These are phyloP conservation scores for Urophycis tenuis DNA, from an alignment of 2,797 vertebrate species.

Conservation along the genomic window DNA sequence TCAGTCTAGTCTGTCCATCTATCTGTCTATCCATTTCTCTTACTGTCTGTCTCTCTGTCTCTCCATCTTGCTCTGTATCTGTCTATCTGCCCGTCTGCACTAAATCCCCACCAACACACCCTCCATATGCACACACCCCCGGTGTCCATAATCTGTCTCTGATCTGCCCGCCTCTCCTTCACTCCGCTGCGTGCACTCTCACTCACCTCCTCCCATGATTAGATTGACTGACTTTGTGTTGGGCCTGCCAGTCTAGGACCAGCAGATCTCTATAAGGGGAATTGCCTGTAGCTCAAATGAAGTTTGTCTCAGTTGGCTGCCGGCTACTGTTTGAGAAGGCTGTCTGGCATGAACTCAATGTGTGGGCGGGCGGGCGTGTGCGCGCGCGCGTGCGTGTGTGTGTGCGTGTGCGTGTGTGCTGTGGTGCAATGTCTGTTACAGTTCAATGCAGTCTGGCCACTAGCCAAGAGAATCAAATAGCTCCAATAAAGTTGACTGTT, in stretches of 20 bases:
- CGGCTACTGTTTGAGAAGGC: conserved; percentile 41
- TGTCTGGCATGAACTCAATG: neutral
- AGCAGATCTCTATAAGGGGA: conserved; percentile 49
- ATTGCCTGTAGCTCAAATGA: conserved; percentile 61
- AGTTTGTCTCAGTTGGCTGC: conserved; percentile 49
- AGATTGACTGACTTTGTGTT: conserved; percentile 64
- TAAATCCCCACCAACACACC: neutral
- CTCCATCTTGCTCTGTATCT: conserved; percentile 23
- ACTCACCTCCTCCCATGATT: conserved; percentile 54
- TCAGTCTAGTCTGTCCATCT: conserved; percentile 16
- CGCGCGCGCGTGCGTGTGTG: neutral
- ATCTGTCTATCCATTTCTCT: conserved; percentile 13
- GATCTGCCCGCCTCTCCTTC: conserved; percentile 8
- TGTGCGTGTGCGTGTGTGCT: neutral
- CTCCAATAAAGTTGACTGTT: conserved; percentile 27
- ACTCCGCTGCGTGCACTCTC: conserved; percentile 19
- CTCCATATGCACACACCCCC: neutral
- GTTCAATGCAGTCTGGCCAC: conserved; percentile 20
- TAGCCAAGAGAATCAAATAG: conserved; percentile 33
- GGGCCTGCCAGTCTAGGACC: conserved; percentile 42
- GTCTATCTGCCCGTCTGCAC: conserved; percentile 21
- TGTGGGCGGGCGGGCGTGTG: neutral
- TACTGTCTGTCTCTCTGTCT: conserved; percentile 20
- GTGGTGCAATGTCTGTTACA: neutral
- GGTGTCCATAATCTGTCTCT: neutral